phyloP scores from a whole-genome alignment of 2,888 invertebrate genomes.

The Esperia sulphurella region DNA sequence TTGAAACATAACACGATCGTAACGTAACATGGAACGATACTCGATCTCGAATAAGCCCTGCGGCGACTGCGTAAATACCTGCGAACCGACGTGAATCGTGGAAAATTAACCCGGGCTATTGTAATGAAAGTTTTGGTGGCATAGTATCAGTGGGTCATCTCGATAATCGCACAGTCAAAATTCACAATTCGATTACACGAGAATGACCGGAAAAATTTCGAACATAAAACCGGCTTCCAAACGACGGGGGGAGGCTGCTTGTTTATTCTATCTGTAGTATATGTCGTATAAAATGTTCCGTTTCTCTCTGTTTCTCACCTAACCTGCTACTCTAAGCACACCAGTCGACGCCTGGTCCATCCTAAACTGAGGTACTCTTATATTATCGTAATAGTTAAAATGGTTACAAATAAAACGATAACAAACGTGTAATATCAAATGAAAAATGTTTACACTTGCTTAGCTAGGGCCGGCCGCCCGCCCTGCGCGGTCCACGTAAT shows the following conservation, averaged over 20 bases:
- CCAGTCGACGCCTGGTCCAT: slow-evolving; percentile 79
- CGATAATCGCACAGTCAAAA: slow-evolving; percentile 16
- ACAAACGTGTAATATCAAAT: slow-evolving; percentile 76
- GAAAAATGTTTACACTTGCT: slow-evolving; percentile 76
- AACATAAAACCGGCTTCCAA: slow-evolving; percentile 54
- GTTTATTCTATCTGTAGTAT: slow-evolving; percentile 58
- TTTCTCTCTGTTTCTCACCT: slow-evolving; percentile 56
- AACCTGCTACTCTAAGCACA: slow-evolving; percentile 68
- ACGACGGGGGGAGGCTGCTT: slow-evolving; percentile 60
- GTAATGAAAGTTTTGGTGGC: slow-evolving; percentile 50
- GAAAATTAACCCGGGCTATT: slow-evolving; percentile 72
- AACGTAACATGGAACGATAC: slow-evolving; percentile 71
- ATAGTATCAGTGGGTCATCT: slow-evolving; percentile 15
- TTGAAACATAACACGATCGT: slow-evolving; percentile 62
- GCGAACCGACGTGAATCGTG: slow-evolving; percentile 51
- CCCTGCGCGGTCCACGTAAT: slow-evolving; percentile 53
- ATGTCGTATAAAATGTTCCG: slow-evolving; percentile 60
- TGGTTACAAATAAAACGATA: slow-evolving; percentile 77
- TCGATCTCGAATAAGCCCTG: slow-evolving; percentile 73
- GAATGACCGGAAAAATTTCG: slow-evolving; percentile 40
- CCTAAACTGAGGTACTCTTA: slow-evolving; percentile 77
- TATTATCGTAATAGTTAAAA: slow-evolving; percentile 73
- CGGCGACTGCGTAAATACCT: slow-evolving; percentile 63
- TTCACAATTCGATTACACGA: slow-evolving; percentile 23
- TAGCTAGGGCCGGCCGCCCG: slow-evolving; percentile 70